Percentiles rank a stretch among this genome's conserved stretches.
Evolutionary conservation across 1,140 invertebrate species (phyloP).

Genomic region (Magallana angulata): DNA sequence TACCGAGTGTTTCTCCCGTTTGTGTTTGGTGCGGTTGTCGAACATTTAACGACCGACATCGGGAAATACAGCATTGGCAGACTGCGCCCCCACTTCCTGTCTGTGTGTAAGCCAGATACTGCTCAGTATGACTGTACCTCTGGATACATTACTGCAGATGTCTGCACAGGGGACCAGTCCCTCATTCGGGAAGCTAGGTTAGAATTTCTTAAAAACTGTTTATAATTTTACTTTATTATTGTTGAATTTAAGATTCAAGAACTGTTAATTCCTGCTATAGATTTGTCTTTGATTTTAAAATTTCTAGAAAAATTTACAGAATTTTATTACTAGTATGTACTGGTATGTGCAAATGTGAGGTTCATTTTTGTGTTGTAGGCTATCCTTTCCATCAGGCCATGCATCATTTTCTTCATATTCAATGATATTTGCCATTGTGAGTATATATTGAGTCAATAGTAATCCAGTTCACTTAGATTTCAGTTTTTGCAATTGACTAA

Average conservation of each 20-base stretch:
- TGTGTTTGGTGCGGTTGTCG: conserved; percentile 53
- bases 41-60: conserved; percentile 51
- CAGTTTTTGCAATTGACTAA: too few relatives aligned
- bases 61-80: conserved; percentile 52
- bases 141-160: conserved; percentile 52
- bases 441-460: conserved; percentile 51
- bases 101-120: conserved; percentile 53
- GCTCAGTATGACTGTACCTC: conserved; percentile 43
- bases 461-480: too few relatives aligned
- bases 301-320: too few relatives aligned
- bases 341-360: not conserved
- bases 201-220: not conserved
- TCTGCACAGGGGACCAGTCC: conserved; percentile 48
- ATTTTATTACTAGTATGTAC: too few relatives aligned
- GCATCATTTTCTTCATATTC: conserved; percentile 81
- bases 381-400: conserved; percentile 84
- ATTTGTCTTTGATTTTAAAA: too few relatives aligned
- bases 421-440: conserved; percentile 81
- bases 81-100: conserved; percentile 55
- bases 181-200: conserved; percentile 50
- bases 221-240: not conserved
- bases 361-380: conserved; percentile 62
- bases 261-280: too few relatives aligned
- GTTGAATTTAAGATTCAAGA: too few relatives aligned
- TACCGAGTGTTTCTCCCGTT: conserved; percentile 46